Percentiles rank a stretch among this genome's conserved stretches.
Conservation (phyloP, 2,888 invertebrate species). For the Lycophotia porphyrea region DNA sequence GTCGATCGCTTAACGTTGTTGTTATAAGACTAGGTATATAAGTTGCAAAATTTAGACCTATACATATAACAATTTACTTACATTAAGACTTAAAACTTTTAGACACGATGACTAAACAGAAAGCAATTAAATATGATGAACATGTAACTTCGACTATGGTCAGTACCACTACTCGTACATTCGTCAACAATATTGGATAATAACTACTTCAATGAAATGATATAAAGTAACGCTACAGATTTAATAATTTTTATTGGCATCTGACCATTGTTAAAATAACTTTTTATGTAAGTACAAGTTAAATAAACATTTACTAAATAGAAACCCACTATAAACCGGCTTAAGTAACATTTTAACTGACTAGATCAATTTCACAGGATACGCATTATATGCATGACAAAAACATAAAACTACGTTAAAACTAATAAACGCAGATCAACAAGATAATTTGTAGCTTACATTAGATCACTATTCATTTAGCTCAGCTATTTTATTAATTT, state of each 20-base stretch:
- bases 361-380: slow-evolving; percentile 69
- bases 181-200: slow-evolving; percentile 52
- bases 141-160: slow-evolving; percentile 47
- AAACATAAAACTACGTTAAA: slow-evolving; percentile 32
- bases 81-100: slow-evolving; percentile 55
- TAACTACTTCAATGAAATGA: slow-evolving; percentile 43
- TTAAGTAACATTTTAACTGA: slow-evolving; percentile 60
- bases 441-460: slow-evolving; percentile 35
- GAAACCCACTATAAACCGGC: slow-evolving; percentile 44
- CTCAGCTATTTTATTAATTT: slow-evolving; percentile 34
- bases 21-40: slow-evolving; percentile 57
- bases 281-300: slow-evolving; percentile 41
- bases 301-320: slow-evolving; percentile 58
- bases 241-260: slow-evolving; percentile 38
- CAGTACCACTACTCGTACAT: slow-evolving; percentile 32
- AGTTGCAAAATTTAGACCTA: slow-evolving; percentile 66
- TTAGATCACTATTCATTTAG: slow-evolving; percentile 26
- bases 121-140: slow-evolving; percentile 58
- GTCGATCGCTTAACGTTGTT: slow-evolving; percentile 56
- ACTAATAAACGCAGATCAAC: slow-evolving; percentile 25
- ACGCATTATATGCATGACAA: slow-evolving; percentile 66
- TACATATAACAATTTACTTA: slow-evolving; percentile 66
- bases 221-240: slow-evolving; percentile 61
- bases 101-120: slow-evolving; percentile 63
- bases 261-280: slow-evolving; percentile 55